These are phyloP conservation scores for Drosophila sordidula DNA, from an alignment of 2,888 invertebrate genomes.

Conservation along the genomic window DNA sequence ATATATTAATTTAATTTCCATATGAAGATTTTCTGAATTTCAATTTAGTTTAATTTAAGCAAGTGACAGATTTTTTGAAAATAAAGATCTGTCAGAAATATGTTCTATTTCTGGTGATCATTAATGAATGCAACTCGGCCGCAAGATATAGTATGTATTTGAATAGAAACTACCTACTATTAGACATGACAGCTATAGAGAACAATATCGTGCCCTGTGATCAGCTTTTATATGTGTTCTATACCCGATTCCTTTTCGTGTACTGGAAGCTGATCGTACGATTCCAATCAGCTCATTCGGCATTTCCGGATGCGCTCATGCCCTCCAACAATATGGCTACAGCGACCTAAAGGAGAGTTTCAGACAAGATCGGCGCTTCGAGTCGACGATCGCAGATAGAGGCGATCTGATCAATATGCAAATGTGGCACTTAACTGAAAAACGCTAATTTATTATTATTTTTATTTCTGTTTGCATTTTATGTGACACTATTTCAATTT, in stretches of 20 bases:
- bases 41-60: no score
- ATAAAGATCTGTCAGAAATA: no score
- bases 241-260: not conserved
- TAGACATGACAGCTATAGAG: not conserved
- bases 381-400: not conserved
- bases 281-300: slow-evolving; percentile 46
- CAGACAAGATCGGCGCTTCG: not conserved
- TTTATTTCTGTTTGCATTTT: slow-evolving; percentile 31
- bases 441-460: slow-evolving; percentile 19
- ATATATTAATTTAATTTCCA: no score
- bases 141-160: no score
- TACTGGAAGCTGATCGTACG: slow-evolving; percentile 14
- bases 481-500: slow-evolving; percentile 60
- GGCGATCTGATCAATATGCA: slow-evolving; percentile 54
- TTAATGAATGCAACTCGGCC: no score
- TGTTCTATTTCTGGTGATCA: no score
- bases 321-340: slow-evolving; percentile 10
- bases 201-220: not conserved
- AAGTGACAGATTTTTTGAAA: no score
- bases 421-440: slow-evolving; percentile 31
- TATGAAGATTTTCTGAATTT: no score
- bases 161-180: not conserved
- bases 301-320: slow-evolving; percentile 56
- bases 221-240: not conserved
- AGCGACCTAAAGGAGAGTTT: not conserved